Evolutionary conservation across 2,888 invertebrate genomes (phyloP).

Genomic region (Melieria crassipennis): DNA sequence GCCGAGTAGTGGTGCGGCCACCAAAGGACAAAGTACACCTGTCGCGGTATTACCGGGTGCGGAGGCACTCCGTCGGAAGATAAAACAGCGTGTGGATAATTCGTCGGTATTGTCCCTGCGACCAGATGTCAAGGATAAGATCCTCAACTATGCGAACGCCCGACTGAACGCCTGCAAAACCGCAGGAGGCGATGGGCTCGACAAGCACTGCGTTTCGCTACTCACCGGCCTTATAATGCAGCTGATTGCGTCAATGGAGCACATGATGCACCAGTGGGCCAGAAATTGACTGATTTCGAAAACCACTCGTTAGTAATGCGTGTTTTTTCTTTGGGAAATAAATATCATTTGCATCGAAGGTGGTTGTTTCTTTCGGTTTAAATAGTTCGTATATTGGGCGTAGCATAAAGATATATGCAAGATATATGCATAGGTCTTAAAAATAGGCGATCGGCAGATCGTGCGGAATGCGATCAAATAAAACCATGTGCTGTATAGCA

Average conservation of each 20-base stretch:
- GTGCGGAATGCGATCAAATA: too few relatives aligned
- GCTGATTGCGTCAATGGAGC: slow-evolving; percentile 44
- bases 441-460: too few relatives aligned
- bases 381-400: too few relatives aligned
- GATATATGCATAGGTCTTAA: too few relatives aligned
- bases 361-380: too few relatives aligned
- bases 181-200: slow-evolving; percentile 22
- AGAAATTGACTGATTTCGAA: background rate
- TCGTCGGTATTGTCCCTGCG: slow-evolving; percentile 9
- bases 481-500: too few relatives aligned
- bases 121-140: slow-evolving; percentile 17
- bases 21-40: background rate
- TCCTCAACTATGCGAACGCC: slow-evolving; percentile 23
- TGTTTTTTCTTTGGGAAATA: too few relatives aligned
- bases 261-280: slow-evolving; percentile 4
- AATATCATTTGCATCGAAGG: too few relatives aligned
- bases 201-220: slow-evolving; percentile 43
- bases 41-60: slow-evolving; percentile 14
- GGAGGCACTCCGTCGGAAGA: slow-evolving; percentile 24
- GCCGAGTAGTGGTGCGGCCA: background rate
- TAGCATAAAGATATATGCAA: too few relatives aligned
- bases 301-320: too few relatives aligned
- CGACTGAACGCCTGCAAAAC: slow-evolving; percentile 35
- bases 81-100: slow-evolving; percentile 27
- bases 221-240: slow-evolving; percentile 45